Conservation (phyloP, 1,140 invertebrate species). For the Alviniconcha marisindica region DNA sequence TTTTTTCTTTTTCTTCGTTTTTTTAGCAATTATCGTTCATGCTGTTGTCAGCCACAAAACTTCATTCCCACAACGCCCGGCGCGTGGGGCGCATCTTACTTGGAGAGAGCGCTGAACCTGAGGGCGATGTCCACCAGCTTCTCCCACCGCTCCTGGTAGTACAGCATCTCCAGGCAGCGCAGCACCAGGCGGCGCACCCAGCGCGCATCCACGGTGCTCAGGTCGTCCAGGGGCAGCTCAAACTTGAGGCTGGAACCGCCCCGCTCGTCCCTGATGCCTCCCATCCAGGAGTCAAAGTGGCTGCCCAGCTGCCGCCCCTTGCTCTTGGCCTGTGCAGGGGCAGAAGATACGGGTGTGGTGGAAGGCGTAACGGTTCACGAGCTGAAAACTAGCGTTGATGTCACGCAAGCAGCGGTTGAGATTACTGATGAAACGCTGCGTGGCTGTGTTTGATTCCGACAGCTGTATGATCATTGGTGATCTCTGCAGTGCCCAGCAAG, state of each 20-base stretch:
- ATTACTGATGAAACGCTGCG: no score
- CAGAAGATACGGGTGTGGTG: no score
- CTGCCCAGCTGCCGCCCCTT: slow-evolving; percentile 58
- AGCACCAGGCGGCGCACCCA: slow-evolving; percentile 69
- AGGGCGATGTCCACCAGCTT: slow-evolving; percentile 73
- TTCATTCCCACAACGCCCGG: no score
- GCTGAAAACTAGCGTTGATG: not conserved
- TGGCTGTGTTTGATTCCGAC: no score
- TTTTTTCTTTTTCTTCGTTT: no score
- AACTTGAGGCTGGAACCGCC: slow-evolving; percentile 73
- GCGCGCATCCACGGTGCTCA: slow-evolving; percentile 66
- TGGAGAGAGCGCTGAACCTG: slow-evolving; percentile 72
- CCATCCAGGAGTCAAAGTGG: slow-evolving; percentile 69
- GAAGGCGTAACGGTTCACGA: no score
- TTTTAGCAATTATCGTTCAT: no score
- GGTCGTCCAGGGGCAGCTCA: slow-evolving; percentile 72
- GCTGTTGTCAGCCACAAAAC: no score
- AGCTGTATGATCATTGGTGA: no score
- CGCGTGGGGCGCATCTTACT: no score
- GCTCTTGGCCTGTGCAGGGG: slow-evolving; percentile 59
- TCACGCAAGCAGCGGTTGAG: not conserved
- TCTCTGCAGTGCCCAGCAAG: no score
- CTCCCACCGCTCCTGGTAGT: slow-evolving; percentile 74
- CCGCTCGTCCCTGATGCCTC: slow-evolving; percentile 64
- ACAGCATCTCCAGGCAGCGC: slow-evolving; percentile 70